Evolutionary conservation across 2,888 invertebrate species (phyloP).

Genomic region (Mesopsocus fuscifrons): DNA sequence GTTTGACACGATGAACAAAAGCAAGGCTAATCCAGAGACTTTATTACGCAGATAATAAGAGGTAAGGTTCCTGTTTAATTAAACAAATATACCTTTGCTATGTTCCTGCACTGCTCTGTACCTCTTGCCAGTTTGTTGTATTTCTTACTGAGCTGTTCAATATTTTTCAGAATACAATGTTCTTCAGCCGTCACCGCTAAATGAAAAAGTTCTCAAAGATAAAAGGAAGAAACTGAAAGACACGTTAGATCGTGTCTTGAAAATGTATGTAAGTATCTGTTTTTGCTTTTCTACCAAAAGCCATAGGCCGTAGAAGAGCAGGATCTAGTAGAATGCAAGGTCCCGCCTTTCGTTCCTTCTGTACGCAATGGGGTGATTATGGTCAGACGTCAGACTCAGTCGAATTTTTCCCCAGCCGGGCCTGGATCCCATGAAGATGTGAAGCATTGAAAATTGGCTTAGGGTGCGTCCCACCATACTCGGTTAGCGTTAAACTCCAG

Average conservation of each 20-base stretch:
- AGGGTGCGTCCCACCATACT: no score
- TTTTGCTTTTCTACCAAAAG: conserved; percentile 11
- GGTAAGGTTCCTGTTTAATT: conserved; percentile 1
- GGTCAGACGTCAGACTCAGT: no score
- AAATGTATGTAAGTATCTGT: conserved; percentile 73
- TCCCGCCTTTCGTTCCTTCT: no score
- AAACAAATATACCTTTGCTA: conserved; percentile 8
- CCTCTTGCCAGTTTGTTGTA: no score
- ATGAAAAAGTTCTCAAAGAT: conserved; percentile 91
- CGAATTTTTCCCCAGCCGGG: no score
- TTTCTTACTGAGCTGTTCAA: no score
- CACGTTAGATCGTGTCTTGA: conserved; percentile 82
- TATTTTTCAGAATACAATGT: conserved; percentile 72
- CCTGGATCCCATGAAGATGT: no score
- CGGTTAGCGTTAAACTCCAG: no score
- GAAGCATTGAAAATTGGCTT: no score
- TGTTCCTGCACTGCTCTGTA: conserved; percentile 8
- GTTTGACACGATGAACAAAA: conserved; percentile 10
- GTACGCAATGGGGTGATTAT: no score
- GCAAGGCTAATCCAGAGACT: not conserved
- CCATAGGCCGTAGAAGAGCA: no score
- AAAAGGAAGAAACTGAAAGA: conserved; percentile 90
- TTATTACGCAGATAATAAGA: not conserved
- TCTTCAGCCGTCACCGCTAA: conserved; percentile 79
- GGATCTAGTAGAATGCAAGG: no score